A percentile compares a stretch with the other conserved stretches of the same genome.
Evolutionary conservation across 2,113 vertebrate species (phyloP).

Genomic region (Phyllopteryx taeniolatus): DNA sequence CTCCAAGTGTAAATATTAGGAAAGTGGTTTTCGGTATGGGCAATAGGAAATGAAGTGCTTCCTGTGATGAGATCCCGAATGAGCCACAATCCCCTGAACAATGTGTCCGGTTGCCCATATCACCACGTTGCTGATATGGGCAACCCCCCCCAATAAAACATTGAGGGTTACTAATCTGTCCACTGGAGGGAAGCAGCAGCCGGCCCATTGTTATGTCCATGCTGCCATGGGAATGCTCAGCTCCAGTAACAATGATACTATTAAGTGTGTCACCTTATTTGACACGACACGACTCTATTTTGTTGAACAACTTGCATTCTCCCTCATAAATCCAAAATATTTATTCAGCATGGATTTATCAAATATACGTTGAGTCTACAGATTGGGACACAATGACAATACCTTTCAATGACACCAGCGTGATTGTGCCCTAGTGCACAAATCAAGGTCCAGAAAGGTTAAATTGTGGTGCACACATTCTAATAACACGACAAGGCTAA

Average conservation of each 20-base stretch:
- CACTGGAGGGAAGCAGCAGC: slow-evolving; percentile 40
- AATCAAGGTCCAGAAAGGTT: background rate
- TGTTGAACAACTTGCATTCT: background rate
- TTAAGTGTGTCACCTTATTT: slow-evolving; percentile 23
- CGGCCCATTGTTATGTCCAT: slow-evolving; percentile 25
- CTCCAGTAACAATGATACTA: slow-evolving; percentile 13
- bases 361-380: background rate
- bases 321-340: background rate
- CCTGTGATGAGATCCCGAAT: slow-evolving; percentile 59
- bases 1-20: slow-evolving; percentile 49
- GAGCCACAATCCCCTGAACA: slow-evolving; percentile 47
- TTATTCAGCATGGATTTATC: background rate
- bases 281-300: background rate
- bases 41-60: slow-evolving; percentile 74
- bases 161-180: slow-evolving; percentile 1
- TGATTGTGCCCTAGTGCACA: no score
- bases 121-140: slow-evolving; percentile 34
- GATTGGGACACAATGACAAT: background rate
- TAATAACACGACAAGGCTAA: no score
- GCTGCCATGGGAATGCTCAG: slow-evolving; percentile 15
- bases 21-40: slow-evolving; percentile 65
- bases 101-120: slow-evolving; percentile 46
- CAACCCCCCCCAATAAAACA: slow-evolving; percentile 37
- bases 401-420: background rate
- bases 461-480: background rate